Conservation (phyloP, 2,113 vertebrate species). For the Thinocorus orbignyianus region DNA sequence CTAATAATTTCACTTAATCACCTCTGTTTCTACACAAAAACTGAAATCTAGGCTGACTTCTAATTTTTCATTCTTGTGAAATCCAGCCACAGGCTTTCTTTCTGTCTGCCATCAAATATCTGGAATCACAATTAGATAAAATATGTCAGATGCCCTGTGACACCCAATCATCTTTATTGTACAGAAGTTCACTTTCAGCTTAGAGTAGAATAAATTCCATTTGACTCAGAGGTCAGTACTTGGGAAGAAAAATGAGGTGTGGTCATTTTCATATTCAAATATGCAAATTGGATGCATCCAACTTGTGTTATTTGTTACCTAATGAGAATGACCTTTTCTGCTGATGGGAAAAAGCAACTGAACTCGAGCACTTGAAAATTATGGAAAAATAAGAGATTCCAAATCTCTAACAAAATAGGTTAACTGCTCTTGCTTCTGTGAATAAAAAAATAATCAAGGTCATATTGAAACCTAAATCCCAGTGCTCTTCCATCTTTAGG, state of each 20-base stretch:
- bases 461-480: neutral
- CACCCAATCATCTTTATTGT: slow-evolving; percentile 39
- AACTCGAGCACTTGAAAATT: neutral
- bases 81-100: slow-evolving; percentile 3
- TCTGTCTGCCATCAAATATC: slow-evolving; percentile 32
- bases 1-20: slow-evolving; percentile 62
- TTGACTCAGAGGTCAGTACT: slow-evolving; percentile 20
- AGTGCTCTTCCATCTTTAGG: neutral
- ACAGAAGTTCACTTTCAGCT: slow-evolving; percentile 7
- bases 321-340: slow-evolving; percentile 34
- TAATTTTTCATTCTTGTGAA: slow-evolving; percentile 51
- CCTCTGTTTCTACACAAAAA: slow-evolving; percentile 47
- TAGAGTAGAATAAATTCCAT: slow-evolving; percentile 32
- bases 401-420: neutral
- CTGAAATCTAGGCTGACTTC: slow-evolving; percentile 13
- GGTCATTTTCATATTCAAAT: neutral
- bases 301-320: slow-evolving; percentile 21
- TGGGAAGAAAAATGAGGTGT: slow-evolving; percentile 31
- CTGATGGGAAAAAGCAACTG: slow-evolving; percentile 2
- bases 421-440: neutral
- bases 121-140: slow-evolving; percentile 29
- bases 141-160: slow-evolving; percentile 18
- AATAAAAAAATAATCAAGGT: neutral
- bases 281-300: slow-evolving; percentile 37
- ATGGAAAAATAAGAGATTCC: neutral